Evolutionary conservation across 2,113 vertebrate genomes (phyloP), one percentile per base, ranked within the genome.

Genomic region (Labeo catla): DNA sequence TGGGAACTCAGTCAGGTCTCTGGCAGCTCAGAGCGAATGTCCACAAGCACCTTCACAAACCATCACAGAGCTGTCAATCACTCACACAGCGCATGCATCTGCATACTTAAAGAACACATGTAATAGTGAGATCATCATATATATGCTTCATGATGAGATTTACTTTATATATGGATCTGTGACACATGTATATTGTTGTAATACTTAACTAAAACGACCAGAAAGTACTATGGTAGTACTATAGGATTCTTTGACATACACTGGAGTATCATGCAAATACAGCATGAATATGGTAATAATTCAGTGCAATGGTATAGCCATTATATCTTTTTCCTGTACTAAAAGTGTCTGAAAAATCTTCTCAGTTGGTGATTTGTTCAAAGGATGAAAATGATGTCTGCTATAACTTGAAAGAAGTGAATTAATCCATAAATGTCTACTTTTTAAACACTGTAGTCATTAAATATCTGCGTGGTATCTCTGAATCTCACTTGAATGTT

Each of bases 1-100:
- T 73, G 70, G 70, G 39, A 73, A 68, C 34, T 15, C 34, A 16
- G 34, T 39, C 65, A 2, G 63, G 28, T 68, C 28, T 57, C 54
- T 59, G 54, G 6, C 12, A 23, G 63, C 63, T 13, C 61, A 23
- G 9, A 11, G 61, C n/a, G 9, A 39, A 4, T 39, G 39, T 39
- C 39, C 39, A 39, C 3, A 5, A 13, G 63, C 11, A 8, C 61
- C 28, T 66, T 16, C 34, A 16, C 65, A n/a, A 45, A 1, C 66
- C 66, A 68, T 68, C 34, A 16, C 66, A 16, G 70, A 73, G 70
- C 70, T 45, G 70, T 73, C 70, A 73, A 45, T 73, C 70, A 73
- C 36, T 21, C 70, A 6, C 6, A 39, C 34, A 36, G 12, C 2
- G 5, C 23, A 28, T 9, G 3, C 28, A 15, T 3, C 63, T 36